Evolutionary conservation across 2,888 invertebrate species (phyloP), one percentile per base, ranked within the genome.

Genomic region (Drosophila ustulata): DNA sequence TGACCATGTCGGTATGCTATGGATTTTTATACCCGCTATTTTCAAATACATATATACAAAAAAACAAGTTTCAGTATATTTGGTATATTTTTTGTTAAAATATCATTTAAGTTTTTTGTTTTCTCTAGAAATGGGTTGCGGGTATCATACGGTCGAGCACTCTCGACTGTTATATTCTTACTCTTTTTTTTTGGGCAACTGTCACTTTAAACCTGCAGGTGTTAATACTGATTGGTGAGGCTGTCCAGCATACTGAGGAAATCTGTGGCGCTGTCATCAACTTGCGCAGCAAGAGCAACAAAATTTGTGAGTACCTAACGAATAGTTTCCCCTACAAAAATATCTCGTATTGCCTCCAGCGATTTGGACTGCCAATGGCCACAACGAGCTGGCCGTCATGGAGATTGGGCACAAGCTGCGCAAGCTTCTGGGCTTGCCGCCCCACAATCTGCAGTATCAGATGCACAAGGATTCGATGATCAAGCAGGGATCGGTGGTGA

Each of bases 201-300:
- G 46, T 47, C 55, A 45, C 45, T 32, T 13, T 57, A 47, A 57
- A 49, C 43, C 34, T 28, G 6, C 70, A 82, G 94, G 93, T 97
- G 69, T 93, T 97, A 75, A 96, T 96, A 90, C 94, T 99, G 92
- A 98, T 99, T 93, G 99, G 99, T 55, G 99, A 99, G 94, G 96
- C 97, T 65, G 99, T 98, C 93, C 97, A 98, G 82, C 94, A 96
- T 91, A 96, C 97, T 75, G 97, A 98, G 79, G 97, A 98, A 92
- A 95, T 99, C 74, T 98, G 98, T 93, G 99, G 99, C 59, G 98
- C 98, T 80, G 98, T 98, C 81, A 97, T 99, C 69, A 98, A 98
- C 93, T 95, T 99, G 85, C 95, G 99, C 93, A 93, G 94, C 93
- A 98, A 98, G 93, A 94, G 96, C 83, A 98, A 98, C 93, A 99